Percentiles rank a stretch among this genome's conserved stretches.
phyloP scores from a whole-genome alignment of 2,888 invertebrate genomes.

The Pandemis corylana region DNA sequence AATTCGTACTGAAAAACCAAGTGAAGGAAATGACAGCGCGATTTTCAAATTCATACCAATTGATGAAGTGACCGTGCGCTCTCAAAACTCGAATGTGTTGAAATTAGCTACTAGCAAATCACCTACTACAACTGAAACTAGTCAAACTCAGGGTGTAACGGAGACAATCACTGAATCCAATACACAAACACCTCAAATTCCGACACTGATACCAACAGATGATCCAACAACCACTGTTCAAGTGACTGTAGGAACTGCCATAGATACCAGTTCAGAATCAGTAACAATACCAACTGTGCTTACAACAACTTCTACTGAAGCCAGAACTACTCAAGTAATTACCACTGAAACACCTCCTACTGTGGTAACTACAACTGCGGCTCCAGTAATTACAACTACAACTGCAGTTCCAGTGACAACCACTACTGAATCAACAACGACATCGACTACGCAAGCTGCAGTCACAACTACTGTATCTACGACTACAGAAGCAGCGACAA shows the following conservation, averaged over 20 bases:
- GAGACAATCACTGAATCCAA: constrained; percentile 67
- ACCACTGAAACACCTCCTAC: constrained; percentile 55
- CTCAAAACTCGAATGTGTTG: constrained; percentile 75
- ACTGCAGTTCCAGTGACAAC: constrained; percentile 47
- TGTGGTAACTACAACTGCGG: constrained; percentile 50
- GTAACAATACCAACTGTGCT: constrained; percentile 42
- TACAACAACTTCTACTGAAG: constrained; percentile 46
- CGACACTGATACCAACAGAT: constrained; percentile 55
- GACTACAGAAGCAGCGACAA: constrained; percentile 50
- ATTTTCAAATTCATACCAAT: constrained; percentile 81
- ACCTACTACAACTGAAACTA: constrained; percentile 58
- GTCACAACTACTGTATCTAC: constrained; percentile 45
- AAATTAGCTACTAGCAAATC: constrained; percentile 73
- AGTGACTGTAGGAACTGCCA: constrained; percentile 49
- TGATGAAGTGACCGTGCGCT: constrained; percentile 72
- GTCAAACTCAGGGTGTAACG: constrained; percentile 57
- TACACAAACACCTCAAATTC: constrained; percentile 65
- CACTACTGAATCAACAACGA: constrained; percentile 46
- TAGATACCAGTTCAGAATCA: constrained; percentile 47
- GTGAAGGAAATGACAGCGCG: constrained; percentile 68
- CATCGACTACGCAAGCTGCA: constrained; percentile 37
- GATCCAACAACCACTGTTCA: constrained; percentile 55
- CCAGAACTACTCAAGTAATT: constrained; percentile 41
- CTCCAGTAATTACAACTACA: constrained; percentile 50
- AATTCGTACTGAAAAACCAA: constrained; percentile 81